These are phyloP conservation scores for Abramis brama DNA, from an alignment of 2,113 vertebrate genomes.

Conservation along the genomic window DNA sequence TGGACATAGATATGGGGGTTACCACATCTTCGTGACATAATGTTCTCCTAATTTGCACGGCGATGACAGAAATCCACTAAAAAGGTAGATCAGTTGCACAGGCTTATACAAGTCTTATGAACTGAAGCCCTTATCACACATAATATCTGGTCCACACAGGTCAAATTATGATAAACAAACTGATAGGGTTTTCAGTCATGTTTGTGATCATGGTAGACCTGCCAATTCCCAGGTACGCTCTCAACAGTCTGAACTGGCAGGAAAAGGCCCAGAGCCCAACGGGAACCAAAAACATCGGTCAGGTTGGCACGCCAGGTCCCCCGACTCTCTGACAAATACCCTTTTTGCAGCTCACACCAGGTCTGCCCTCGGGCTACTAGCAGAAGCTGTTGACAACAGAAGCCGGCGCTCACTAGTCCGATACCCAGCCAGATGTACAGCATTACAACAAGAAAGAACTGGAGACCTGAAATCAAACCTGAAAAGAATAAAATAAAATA, in stretches of 20 bases:
- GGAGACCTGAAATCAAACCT: slow-evolving; percentile 91
- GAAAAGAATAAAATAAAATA: not conserved
- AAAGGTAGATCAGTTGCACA: slow-evolving; percentile 4
- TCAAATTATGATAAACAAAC: slow-evolving; percentile 2
- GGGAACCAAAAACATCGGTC: slow-evolving; percentile 90
- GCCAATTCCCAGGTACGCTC: slow-evolving; percentile 61
- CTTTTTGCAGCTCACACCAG: slow-evolving; percentile 88
- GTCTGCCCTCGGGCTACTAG: slow-evolving; percentile 92
- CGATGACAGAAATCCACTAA: slow-evolving; percentile 19
- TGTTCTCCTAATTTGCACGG: not conserved
- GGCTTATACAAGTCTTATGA: not conserved
- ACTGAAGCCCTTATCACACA: slow-evolving; percentile 1
- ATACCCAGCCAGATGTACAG: slow-evolving; percentile 97
- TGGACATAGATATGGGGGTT: slow-evolving; percentile 9
- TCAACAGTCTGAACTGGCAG: slow-evolving; percentile 87
- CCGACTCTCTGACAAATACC: slow-evolving; percentile 75
- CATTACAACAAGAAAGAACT: slow-evolving; percentile 97
- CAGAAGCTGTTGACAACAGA: slow-evolving; percentile 96
- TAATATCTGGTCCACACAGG: not conserved
- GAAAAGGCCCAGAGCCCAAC: slow-evolving; percentile 90
- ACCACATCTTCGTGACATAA: slow-evolving; percentile 1
- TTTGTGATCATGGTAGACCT: slow-evolving; percentile 60
- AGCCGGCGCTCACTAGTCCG: slow-evolving; percentile 91
- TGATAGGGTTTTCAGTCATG: slow-evolving; percentile 66
- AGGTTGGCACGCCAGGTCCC: slow-evolving; percentile 89